Evolutionary conservation across 2,797 vertebrate species (phyloP).

Genomic region (Crocodylus rhombifer): DNA sequence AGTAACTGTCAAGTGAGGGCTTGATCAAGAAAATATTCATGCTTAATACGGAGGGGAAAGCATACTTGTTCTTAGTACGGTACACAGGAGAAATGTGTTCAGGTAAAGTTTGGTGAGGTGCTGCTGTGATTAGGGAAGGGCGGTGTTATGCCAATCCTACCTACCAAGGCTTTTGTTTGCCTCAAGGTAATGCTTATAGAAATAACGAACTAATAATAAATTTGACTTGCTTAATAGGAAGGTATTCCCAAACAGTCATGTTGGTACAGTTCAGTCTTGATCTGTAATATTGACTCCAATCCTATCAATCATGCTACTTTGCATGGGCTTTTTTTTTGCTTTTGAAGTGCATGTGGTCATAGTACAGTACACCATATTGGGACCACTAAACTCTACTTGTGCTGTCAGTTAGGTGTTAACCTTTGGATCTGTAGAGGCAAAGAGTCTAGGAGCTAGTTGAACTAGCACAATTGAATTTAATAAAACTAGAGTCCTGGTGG

Average conservation of each 20-base stretch:
- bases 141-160: neutral
- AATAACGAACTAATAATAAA: slow-evolving; percentile 56
- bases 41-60: neutral
- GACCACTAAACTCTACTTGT: neutral
- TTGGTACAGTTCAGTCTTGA: slow-evolving; percentile 48
- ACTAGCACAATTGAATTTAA: neutral
- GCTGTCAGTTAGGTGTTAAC: neutral
- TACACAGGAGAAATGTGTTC: neutral
- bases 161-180: neutral
- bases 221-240: slow-evolving; percentile 18
- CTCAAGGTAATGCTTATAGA: slow-evolving; percentile 50
- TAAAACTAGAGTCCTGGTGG: neutral
- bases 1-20: neutral
- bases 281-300: slow-evolving; percentile 40
- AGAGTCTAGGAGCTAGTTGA: neutral
- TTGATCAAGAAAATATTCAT: neutral
- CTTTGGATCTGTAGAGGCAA: neutral
- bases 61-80: neutral
- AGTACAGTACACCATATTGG: neutral
- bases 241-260: slow-evolving; percentile 30
- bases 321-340: neutral
- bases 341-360: neutral
- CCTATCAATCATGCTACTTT: neutral
- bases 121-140: neutral
- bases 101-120: neutral